Base-by-base conservation (phyloP, 2,797 vertebrate species). In the Podargus strigoides region DNA sequence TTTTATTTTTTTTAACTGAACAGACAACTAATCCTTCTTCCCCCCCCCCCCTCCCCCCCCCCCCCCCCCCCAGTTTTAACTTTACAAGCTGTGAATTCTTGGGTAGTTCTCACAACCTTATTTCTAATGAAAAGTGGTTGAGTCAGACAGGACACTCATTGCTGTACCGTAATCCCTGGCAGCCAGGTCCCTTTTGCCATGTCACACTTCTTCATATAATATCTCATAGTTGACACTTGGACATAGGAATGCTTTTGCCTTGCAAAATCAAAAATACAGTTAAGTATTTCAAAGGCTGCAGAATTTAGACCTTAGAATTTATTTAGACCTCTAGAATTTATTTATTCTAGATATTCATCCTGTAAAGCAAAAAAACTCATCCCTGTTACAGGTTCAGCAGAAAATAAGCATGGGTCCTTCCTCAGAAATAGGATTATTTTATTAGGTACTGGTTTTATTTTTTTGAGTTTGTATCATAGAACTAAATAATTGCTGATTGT, bases 51-150 rank as follows among this genome's bases (percentile, higher is more conserved):
- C 27, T n/a, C n/a, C n/a, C 63, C 8, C 19, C 9, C 9, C 8
- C 7, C 18, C 14, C 18, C 58, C 41, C 8, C 18, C 27, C 12
- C 17, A n/a, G 30, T 95, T 97, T 93, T 89, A 89, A 60, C 76
- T 81, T 89, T 90, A 16, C 2, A 81, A n/a, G 12, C 36, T 82
- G 85, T 42, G 39, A 74, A 81, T 42, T 93, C 28, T 27, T 74
- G 68, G 85, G 52, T 30, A 12, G 6, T 91, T 96, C 47, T 47
- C 14, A 83, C 24, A 46, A 79, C 41, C 24, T 75, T 72, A 82
- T 92, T 94, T 84, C 75, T 69, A 32, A 84, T 74, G 75, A 87
- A 91, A 97, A 93, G 8, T 20, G 87, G 34, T 77, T 89, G 93
- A 85, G 32, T 72, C 90, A 62, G 69, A 75, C n/a, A 87, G 16